Evolutionary conservation across 2,113 vertebrate genomes (phyloP).

Genomic region (Platichthys flesus): DNA sequence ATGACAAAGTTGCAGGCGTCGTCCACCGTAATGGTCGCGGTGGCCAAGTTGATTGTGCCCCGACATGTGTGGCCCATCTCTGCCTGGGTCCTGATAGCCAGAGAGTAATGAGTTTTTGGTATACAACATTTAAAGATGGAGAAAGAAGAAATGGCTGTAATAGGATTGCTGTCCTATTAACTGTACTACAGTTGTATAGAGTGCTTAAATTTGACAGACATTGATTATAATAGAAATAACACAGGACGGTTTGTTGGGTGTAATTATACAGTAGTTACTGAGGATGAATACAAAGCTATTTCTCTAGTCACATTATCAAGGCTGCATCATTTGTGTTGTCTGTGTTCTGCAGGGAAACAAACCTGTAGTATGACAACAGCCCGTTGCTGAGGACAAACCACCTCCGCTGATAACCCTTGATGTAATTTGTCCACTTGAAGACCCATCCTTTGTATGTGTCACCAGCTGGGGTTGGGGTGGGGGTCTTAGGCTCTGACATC

Average conservation of each 20-base stretch:
- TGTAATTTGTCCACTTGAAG: conserved; percentile 96
- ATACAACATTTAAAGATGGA: too few relatives aligned
- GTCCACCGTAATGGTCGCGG: conserved; percentile 93
- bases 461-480: conserved; percentile 78
- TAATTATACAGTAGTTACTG: not conserved
- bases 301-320: not conserved
- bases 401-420: conserved; percentile 92
- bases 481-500: conserved; percentile 84
- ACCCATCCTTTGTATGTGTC: conserved; percentile 90
- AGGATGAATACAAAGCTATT: not conserved
- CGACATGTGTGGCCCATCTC: conserved; percentile 98
- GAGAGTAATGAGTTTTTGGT: not conserved
- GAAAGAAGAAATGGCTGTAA: not conserved
- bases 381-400: conserved; percentile 96
- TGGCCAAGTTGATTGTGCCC: conserved; percentile 96
- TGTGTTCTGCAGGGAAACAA: not conserved
- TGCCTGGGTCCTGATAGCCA: conserved; percentile 88
- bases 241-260: not conserved
- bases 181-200: too few relatives aligned
- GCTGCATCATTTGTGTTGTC: not conserved
- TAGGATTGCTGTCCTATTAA: not conserved
- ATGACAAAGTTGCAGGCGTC: conserved; percentile 98
- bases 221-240: not conserved
- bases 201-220: not conserved
- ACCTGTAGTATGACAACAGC: conserved; percentile 92